Conservation (phyloP, 2,113 vertebrate species). For the Elaphurus davidianus region DNA sequence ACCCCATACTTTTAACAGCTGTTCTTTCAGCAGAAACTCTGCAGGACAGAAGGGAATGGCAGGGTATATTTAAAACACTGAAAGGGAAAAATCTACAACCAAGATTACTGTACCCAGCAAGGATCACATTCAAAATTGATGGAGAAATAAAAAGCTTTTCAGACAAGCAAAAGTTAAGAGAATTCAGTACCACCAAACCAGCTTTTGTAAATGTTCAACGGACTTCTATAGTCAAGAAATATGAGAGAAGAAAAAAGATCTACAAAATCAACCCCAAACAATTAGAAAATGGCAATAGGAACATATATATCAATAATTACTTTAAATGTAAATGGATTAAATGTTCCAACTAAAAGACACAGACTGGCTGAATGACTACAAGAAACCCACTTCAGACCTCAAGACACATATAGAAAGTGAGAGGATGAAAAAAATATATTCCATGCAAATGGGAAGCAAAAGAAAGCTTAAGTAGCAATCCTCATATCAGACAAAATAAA, state of each 20-base stretch:
- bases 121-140: neutral
- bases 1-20: neutral
- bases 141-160: neutral
- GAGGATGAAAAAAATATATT: neutral
- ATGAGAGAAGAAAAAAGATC: neutral
- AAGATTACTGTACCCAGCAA: neutral
- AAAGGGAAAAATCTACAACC: neutral
- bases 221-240: neutral
- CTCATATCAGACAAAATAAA: neutral
- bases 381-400: neutral
- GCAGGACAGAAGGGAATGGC: neutral
- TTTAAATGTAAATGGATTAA: neutral
- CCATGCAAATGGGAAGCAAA: neutral
- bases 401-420: neutral
- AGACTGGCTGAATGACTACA: neutral
- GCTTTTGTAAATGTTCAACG: neutral
- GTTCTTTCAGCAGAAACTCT: neutral
- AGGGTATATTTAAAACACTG: neutral
- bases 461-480: neutral
- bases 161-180: neutral
- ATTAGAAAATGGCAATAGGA: neutral
- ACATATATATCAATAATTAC: neutral
- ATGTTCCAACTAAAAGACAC: neutral
- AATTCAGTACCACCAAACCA: neutral
- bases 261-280: neutral